phyloP scores from a whole-genome alignment of 2,113 vertebrate species.

The Naja naja region DNA sequence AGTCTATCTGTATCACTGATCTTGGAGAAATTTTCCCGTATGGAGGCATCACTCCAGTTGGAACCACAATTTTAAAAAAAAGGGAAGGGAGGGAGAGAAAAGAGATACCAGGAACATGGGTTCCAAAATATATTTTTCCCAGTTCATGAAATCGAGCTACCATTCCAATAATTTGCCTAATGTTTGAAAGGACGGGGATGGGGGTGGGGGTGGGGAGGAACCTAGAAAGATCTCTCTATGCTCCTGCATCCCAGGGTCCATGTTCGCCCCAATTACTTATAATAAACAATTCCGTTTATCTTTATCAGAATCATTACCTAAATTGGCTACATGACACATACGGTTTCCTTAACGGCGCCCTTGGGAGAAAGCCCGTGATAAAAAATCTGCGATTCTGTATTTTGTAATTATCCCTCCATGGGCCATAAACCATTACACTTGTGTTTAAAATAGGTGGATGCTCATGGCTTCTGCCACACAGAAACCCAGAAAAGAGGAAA shows the following conservation, averaged over 20 bases:
- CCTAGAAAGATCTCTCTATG: background rate
- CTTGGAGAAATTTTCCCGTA: background rate
- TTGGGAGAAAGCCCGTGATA: constrained; percentile 76
- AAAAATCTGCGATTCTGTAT: constrained; percentile 79
- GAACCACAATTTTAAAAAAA: background rate
- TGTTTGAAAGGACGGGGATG: background rate
- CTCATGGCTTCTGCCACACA: constrained; percentile 65
- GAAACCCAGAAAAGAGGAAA: background rate
- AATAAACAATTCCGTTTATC: constrained; percentile 96
- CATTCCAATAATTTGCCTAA: background rate
- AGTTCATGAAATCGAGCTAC: background rate
- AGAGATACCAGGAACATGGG: background rate
- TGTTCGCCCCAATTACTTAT: constrained; percentile 93
- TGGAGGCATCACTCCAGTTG: background rate
- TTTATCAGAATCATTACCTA: constrained; percentile 98
- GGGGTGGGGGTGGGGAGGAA: fast-evolving
- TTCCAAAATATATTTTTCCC: background rate
- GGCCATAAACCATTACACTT: constrained; percentile 82
- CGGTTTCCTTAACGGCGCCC: constrained; percentile 88
- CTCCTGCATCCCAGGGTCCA: constrained; percentile 68
- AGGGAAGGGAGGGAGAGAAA: fast-evolving
- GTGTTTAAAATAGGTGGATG: constrained; percentile 79
- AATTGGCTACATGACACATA: constrained; percentile 97
- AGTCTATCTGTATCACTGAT: background rate
- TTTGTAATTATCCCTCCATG: constrained; percentile 92